Base-by-base conservation (phyloP, 2,797 vertebrate species). In the Gymnothorax reevesii region DNA sequence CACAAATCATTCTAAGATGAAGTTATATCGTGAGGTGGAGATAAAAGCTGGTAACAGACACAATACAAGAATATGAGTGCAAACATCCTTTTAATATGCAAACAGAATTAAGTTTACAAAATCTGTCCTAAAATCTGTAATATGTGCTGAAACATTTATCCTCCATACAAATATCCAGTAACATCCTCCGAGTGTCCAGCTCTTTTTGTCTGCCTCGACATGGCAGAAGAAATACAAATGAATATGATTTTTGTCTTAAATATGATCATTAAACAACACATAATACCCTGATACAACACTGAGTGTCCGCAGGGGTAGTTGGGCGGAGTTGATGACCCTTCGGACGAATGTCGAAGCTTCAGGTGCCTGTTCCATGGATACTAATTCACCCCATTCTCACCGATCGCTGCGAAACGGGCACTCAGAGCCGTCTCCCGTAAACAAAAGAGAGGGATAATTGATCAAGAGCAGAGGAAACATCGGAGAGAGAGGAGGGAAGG, bases 401-500 rank as follows among this genome's bases (percentile, higher is more conserved):
- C 75, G 2, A 5, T 20, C 75, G 49, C 75, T 6, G 17, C 10
- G 54, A 79, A 54, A 49, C 71, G 2, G 75, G 42, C 49, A 79
- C 54, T 79, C 49, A 54, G 75, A 54, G 49, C 75, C 42, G 75
- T 54, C 75, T 8, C 75, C 75, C 10, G 75, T 79, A 79, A 79
- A 79, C 75, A 79, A 54, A 52, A 42, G 75, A 79, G 49, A 22
- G 75, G 75, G 75, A 79, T 79, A 79, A 79, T 79, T 79, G 75
- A 79, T 79, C 75, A 79, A 54, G 49, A 22, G 75, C 49, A 20
- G 54, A 49, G 75, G 75, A 95, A 95, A 93, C 90, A 92, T 75
- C 71, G 87, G 87, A 90, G 91, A 96, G 91, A 96, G 95, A 89
- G 86, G 90, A 91, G 93, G 93, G 96, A 98, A 97, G 97, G 97